These are phyloP conservation scores for Luffia ferchaultella DNA, from an alignment of 2,888 invertebrate species.

Conservation along the genomic window DNA sequence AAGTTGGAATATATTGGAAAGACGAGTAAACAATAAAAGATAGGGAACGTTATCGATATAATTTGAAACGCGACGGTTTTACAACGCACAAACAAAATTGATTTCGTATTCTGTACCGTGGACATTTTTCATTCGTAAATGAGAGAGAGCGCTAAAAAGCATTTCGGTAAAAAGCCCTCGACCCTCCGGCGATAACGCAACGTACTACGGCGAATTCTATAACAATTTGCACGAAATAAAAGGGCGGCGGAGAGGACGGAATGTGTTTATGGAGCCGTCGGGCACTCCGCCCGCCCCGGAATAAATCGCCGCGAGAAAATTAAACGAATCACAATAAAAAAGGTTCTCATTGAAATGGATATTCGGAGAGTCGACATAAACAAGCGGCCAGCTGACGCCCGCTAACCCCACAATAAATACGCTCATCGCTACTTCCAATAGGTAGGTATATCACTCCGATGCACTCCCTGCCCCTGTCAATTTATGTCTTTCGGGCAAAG, in stretches of 20 bases:
- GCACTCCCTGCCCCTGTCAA: not conserved
- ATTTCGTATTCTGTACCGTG: slow-evolving; percentile 16
- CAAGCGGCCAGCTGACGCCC: not conserved
- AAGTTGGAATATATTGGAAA: too few relatives aligned
- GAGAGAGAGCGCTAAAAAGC: not conserved
- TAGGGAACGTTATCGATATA: too few relatives aligned
- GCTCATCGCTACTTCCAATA: not conserved
- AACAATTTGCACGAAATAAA: not conserved
- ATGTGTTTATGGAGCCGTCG: not conserved
- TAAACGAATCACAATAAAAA: not conserved
- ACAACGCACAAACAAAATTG: slow-evolving; percentile 20
- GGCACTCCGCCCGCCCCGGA: not conserved
- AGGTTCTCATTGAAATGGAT: not conserved
- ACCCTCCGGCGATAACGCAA: not conserved
- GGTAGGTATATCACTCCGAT: not conserved
- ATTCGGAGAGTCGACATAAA: not conserved
- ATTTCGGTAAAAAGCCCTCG: not conserved
- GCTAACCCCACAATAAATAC: not conserved
- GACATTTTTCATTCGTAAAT: not conserved
- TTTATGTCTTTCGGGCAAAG: too few relatives aligned
- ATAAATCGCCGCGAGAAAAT: not conserved
- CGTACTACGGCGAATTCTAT: not conserved
- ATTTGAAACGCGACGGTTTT: too few relatives aligned
- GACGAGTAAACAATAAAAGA: too few relatives aligned
- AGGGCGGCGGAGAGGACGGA: slow-evolving; percentile 2